Evolutionary conservation across 1,140 invertebrate species (phyloP).

Genomic region (Sitodiplosis mosellana): DNA sequence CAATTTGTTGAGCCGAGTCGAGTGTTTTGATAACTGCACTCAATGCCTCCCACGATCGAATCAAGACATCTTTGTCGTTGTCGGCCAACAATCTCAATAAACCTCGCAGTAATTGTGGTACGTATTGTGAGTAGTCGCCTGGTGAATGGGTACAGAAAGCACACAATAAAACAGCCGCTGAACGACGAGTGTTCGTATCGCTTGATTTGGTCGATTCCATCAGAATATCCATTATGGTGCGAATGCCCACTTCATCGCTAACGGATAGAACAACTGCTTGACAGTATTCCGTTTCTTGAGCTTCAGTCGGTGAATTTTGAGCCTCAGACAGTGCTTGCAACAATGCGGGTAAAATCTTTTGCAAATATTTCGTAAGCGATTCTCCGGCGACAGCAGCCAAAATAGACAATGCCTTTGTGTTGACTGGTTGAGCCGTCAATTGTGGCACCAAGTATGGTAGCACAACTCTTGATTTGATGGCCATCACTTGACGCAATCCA

Average conservation of each 20-base stretch:
- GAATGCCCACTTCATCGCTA: constrained; percentile 67
- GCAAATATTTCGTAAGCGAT: constrained; percentile 75
- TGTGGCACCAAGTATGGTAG: constrained; percentile 92
- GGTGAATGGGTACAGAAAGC: constrained; percentile 77
- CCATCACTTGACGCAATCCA: constrained; percentile 90
- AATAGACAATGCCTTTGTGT: constrained; percentile 84
- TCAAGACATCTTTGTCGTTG: constrained; percentile 58
- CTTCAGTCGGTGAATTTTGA: constrained; percentile 48
- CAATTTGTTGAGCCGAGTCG: constrained; percentile 59
- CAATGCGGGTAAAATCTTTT: constrained; percentile 80
- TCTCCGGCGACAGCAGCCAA: constrained; percentile 88
- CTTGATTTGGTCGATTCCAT: constrained; percentile 56
- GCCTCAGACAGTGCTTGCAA: constrained; percentile 55
- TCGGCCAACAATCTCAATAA: constrained; percentile 74
- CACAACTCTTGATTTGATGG: constrained; percentile 86
- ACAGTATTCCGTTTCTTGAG: constrained; percentile 78
- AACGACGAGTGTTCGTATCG: constrained; percentile 42
- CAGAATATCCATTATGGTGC: constrained; percentile 79
- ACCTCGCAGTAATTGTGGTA: constrained; percentile 72
- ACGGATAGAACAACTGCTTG: constrained; percentile 82
- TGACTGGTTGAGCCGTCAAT: constrained; percentile 68
- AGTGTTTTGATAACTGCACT: constrained; percentile 79
- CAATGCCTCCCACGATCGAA: constrained; percentile 76
- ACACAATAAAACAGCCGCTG: constrained; percentile 71
- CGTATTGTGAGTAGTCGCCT: constrained; percentile 69